A percentile compares a stretch with the other conserved stretches of the same genome.
phyloP scores from a whole-genome alignment of 2,113 vertebrate species.

The Saimiri boliviensis region DNA sequence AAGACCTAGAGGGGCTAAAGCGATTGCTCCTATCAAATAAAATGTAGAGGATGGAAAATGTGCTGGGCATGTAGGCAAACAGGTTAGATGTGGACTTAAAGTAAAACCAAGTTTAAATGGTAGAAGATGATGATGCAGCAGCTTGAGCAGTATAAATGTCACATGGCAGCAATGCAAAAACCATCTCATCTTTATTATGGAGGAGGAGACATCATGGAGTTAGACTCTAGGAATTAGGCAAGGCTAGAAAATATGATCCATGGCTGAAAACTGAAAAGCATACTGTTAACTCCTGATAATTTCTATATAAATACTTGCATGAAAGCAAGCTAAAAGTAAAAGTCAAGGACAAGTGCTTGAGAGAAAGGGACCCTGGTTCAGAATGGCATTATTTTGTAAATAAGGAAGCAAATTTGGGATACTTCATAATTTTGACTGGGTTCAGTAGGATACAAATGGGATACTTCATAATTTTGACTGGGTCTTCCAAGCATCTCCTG shows the following conservation, averaged over 20 bases:
- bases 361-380: background rate
- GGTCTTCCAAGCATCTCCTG: background rate
- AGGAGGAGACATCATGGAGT: background rate
- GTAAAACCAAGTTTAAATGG: background rate
- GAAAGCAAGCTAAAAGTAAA: slow-evolving; percentile 24
- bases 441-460: background rate
- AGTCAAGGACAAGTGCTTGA: background rate
- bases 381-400: background rate
- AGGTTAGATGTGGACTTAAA: background rate
- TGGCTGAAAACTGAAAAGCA: background rate
- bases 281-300: background rate
- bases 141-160: background rate
- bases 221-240: background rate
- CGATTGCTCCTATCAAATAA: background rate
- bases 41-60: background rate
- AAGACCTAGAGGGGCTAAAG: background rate
- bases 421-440: background rate
- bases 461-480: background rate
- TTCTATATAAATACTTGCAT: background rate
- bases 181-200: background rate
- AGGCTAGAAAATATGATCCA: background rate
- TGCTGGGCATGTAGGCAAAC: background rate
- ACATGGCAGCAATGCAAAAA: background rate
- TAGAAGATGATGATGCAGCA: background rate
- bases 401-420: background rate